phyloP scores from a whole-genome alignment of 2,797 vertebrate species.

The Pteronotus mesoamericanus region DNA sequence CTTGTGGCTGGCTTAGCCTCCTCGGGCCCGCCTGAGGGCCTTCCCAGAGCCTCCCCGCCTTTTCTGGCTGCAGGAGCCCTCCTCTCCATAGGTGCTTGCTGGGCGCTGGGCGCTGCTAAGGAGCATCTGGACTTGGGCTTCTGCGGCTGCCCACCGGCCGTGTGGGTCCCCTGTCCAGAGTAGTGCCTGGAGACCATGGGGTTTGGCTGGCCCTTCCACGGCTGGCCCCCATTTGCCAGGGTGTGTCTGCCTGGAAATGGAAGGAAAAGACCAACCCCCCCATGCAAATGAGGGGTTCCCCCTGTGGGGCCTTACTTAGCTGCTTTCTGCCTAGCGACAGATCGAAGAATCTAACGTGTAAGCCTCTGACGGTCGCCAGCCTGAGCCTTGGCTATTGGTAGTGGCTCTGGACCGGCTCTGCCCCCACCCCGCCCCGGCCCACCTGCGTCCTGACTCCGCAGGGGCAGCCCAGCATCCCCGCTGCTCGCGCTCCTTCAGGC shows the following conservation, averaged over 20 bases:
- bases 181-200: not conserved
- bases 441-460: not conserved
- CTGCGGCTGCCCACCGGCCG: not conserved
- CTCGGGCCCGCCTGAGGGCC: not conserved
- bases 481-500: not conserved
- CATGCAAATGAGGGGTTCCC: not conserved
- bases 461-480: not conserved
- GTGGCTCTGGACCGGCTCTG: not conserved
- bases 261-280: not conserved
- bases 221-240: not conserved
- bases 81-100: not conserved
- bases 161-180: not conserved
- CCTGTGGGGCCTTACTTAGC: not conserved
- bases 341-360: not conserved
- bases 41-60: not conserved
- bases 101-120: not conserved
- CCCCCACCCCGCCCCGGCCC: accelerated
- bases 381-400: not conserved
- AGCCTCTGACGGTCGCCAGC: not conserved
- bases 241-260: not conserved
- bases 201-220: not conserved
- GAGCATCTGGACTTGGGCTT: not conserved
- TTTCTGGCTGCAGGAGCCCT: not conserved
- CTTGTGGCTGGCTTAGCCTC: not conserved
- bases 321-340: not conserved